Evolutionary conservation across 2,888 invertebrate species (phyloP).

Genomic region (Caenorhabditis angaria): DNA sequence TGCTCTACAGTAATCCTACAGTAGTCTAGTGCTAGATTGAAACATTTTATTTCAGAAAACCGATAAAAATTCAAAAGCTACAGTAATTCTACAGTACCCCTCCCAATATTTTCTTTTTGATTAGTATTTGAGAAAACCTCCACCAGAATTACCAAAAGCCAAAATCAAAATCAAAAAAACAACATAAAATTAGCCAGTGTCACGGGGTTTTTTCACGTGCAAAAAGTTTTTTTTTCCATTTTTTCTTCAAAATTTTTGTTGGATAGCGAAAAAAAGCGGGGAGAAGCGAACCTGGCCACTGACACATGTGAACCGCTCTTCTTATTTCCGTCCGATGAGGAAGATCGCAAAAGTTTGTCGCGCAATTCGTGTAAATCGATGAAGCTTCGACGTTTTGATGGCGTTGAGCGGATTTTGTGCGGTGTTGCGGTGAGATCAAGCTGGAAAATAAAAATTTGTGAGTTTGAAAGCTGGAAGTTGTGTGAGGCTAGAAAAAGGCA

Average conservation of each 20-base stretch:
- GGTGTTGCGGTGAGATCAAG: slow-evolving; percentile 72
- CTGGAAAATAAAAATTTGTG: slow-evolving; percentile 38
- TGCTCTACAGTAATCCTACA: no score
- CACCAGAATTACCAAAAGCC: background rate
- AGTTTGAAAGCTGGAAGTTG: background rate
- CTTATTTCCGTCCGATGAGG: slow-evolving; percentile 57
- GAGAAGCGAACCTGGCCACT: slow-evolving; percentile 68
- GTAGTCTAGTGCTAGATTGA: no score
- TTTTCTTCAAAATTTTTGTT: background rate
- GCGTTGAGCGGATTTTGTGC: slow-evolving; percentile 72
- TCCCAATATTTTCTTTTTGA: no score
- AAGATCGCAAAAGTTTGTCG: slow-evolving; percentile 67
- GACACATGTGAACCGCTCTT: slow-evolving; percentile 70
- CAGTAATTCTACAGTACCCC: no score
- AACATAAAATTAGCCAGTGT: background rate
- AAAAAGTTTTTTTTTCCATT: no score
- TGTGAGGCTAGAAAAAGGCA: no score
- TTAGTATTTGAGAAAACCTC: no score
- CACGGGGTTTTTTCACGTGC: background rate
- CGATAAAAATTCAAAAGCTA: no score
- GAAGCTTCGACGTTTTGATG: slow-evolving; percentile 70
- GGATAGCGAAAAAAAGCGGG: slow-evolving; percentile 24
- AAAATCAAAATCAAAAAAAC: background rate
- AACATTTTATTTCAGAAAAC: no score
- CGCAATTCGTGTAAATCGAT: slow-evolving; percentile 71